These are phyloP conservation scores for Chloebia gouldiae DNA, from an alignment of 2,113 vertebrate species.

Conservation along the genomic window DNA sequence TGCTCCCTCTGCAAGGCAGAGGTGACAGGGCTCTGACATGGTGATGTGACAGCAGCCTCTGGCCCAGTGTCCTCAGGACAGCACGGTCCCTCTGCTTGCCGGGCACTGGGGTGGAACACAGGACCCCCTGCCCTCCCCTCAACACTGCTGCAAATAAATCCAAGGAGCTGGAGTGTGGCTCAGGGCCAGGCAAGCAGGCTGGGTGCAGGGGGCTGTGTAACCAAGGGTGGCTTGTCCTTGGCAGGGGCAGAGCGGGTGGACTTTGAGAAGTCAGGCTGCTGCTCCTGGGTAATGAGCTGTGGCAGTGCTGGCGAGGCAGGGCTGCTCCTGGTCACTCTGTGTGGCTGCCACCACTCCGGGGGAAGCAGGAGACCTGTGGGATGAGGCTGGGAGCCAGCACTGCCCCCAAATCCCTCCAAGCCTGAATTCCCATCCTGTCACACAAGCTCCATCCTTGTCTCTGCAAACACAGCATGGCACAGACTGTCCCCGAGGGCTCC, in stretches of 20 bases:
- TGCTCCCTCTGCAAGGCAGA: background rate
- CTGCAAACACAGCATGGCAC: background rate
- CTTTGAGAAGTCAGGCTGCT: background rate
- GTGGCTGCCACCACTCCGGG: rapidly evolving
- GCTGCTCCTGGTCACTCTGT: rapidly evolving
- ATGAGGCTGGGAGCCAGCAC: background rate
- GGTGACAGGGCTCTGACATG: background rate
- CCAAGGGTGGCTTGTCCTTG: background rate
- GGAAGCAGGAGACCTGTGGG: background rate
- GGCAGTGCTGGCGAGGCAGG: background rate
- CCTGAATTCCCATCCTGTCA: background rate
- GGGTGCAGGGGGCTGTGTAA: background rate
- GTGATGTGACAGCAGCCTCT: background rate
- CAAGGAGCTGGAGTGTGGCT: background rate
- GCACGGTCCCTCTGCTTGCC: rapidly evolving
- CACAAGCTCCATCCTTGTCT: background rate
- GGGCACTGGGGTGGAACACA: background rate
- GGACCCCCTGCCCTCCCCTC: background rate
- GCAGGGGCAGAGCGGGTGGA: background rate
- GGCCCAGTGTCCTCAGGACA: background rate
- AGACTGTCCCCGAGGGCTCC: rapidly evolving
- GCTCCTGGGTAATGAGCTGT: background rate
- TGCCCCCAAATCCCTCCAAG: background rate
- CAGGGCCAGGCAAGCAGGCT: background rate
- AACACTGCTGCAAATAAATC: background rate